Evolutionary conservation across 2,888 invertebrate genomes (phyloP), one percentile per base, ranked within the genome.

Genomic region (Noctua pronuba): DNA sequence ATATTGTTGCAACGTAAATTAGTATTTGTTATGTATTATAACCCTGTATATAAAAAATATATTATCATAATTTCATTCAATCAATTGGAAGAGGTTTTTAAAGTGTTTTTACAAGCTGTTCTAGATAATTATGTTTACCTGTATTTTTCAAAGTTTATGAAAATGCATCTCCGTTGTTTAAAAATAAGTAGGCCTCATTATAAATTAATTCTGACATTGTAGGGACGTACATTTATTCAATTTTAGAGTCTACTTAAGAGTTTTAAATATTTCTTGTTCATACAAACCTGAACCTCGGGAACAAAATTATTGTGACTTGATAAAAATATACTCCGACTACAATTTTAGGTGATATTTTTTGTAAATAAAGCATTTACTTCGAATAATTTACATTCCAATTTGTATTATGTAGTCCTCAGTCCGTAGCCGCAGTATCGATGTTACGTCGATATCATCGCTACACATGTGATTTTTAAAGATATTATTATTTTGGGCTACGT

Each of bases 311-410:
- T 89, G 91, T 92, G 91, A 93, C 92, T 93, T 92, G 90, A 88
- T 90, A 92, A 87, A 88, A 84, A 87, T 90, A 92, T 90, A 86
- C 82, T 87, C 87, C 86, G 86, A 84, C 80, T 80, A 87, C 85
- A 85, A 82, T 91, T 92, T 91, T 91, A 89, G 86, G 84, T 82
- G 71, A 82, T 89, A 90, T 90, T 90, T 91, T 92, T 92, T 92
- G 90, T 91, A 92, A 88, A 89, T 89, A 91, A 89, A 91, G 95
- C 95, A 95, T 95, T 95, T 95, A 95, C 89, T 92, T 93, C 86
- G 87, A 91, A 90, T 92, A 90, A 85, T 87, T 82, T 92, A 95
- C 95, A 95, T 95, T 95, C 95, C 95, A 95, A 88, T 93, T 90
- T 92, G 81, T 93, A 92, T 88, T 83, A 87, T 88, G 79, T 91